Evolutionary conservation across 2,113 vertebrate species (phyloP).

Genomic region (Micronycteris hirsuta): DNA sequence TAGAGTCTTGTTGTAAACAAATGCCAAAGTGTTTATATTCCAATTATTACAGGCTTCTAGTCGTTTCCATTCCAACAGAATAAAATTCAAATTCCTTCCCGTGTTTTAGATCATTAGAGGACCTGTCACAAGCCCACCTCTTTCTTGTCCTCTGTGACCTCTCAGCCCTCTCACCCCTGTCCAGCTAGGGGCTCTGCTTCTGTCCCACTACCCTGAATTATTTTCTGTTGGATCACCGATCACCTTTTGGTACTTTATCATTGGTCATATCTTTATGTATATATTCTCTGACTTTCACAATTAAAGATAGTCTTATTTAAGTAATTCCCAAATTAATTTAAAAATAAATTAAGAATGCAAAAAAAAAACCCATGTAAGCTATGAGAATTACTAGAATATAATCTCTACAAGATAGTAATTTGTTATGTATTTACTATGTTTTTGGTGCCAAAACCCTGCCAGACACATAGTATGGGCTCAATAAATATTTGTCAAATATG

Average conservation of each 20-base stretch:
- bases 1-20: background rate
- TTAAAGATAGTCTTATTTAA: background rate
- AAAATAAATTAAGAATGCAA: background rate
- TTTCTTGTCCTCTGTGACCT: background rate
- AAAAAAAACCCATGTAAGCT: background rate
- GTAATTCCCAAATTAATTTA: background rate
- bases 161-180: background rate
- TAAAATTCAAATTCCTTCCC: background rate
- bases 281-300: background rate
- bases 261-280: background rate
- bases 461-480: background rate
- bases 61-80: background rate
- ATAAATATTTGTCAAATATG: background rate
- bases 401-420: background rate
- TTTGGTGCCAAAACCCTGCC: background rate
- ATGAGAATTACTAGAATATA: background rate
- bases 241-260: background rate
- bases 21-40: background rate
- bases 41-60: background rate
- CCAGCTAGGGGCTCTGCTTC: rapidly evolving
- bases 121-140: background rate
- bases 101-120: background rate
- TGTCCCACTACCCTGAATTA: background rate
- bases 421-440: background rate
- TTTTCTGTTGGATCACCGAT: background rate